These are phyloP conservation scores for Adelges cooleyi DNA, from an alignment of 1,140 invertebrate genomes.

Conservation along the genomic window DNA sequence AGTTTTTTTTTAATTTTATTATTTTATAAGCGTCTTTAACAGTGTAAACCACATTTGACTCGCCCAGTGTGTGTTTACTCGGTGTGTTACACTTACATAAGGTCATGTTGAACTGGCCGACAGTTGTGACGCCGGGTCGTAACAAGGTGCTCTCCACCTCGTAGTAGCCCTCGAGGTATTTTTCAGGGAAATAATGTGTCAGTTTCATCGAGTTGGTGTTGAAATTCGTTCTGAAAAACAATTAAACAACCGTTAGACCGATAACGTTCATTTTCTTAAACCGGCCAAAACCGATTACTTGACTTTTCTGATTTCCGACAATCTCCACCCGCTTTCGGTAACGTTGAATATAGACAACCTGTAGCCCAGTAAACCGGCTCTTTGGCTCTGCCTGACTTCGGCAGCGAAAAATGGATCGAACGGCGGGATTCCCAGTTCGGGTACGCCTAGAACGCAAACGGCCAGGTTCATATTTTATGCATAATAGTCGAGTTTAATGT, in stretches of 20 bases:
- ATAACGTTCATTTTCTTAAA: background rate
- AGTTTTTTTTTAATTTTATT: too few relatives aligned
- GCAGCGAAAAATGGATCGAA: constrained; percentile 65
- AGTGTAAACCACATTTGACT: too few relatives aligned
- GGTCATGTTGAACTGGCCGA: constrained; percentile 58
- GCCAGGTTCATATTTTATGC: background rate
- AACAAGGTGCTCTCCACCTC: constrained; percentile 50
- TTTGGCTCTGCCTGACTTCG: constrained; percentile 51
- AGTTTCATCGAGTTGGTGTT: constrained; percentile 52
- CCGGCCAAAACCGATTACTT: constrained; percentile 31
- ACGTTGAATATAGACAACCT: constrained; percentile 58
- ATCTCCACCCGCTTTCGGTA: constrained; percentile 60
- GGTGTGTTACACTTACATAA: constrained; percentile 51
- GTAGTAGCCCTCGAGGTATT: constrained; percentile 55
- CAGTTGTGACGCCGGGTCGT: constrained; percentile 46
- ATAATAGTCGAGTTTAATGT: too few relatives aligned
- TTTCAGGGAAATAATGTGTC: constrained; percentile 69
- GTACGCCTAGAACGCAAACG: constrained; percentile 45
- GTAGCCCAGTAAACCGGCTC: constrained; percentile 51
- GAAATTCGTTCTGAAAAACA: constrained; percentile 50
- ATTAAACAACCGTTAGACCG: background rate
- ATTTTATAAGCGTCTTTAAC: too few relatives aligned
- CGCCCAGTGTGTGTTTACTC: too few relatives aligned
- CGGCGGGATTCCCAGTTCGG: constrained; percentile 53
- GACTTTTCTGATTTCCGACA: constrained; percentile 63